Base-by-base conservation (phyloP, 2,113 vertebrate species). In the Coturnix japonica region DNA sequence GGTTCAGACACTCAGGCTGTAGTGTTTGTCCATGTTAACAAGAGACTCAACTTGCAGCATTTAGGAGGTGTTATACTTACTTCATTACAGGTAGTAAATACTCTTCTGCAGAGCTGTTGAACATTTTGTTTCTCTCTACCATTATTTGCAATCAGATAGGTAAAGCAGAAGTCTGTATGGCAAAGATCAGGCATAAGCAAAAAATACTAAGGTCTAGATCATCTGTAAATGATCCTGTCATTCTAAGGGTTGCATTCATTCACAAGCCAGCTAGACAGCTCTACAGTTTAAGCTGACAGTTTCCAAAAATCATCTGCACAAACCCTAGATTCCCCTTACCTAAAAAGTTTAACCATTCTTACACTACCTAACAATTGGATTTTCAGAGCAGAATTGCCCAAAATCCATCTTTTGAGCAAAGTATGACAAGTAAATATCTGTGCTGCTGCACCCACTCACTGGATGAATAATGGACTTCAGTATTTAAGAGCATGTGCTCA, bases 391-490 rank as follows among this genome's bases (percentile, higher is more conserved):
- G 46, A 23, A 13, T 90, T 84, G 73, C 49, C 77, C 33, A 41
- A 94, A 91, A 94, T 28, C 31, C 57, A 25, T 22, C 57, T 84
- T 86, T 69, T 78, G 61, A 73, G 44, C 72, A 86, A 95, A 95
- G 82, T 33, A 47, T 84, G 63, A 81, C 28, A 41, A 33, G 73
- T 39, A 89, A 82, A 35, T 69, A 61, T 83, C 44, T 90, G 74
- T 84, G 31, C 86, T 84, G 31, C 86, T 91, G 75, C 90, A 81
- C 44, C 61, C 49, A 65, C 39, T 43, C 67, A 46, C 35, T 61
- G 15, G 47, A 74, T 93, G 53, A 91, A 94, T 71, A 91, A 69
- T 73, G 44, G 43, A 76, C 39, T 15, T 86, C 65, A 79, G 74
- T 51, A 90, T 90, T 84, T 54, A 81, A 59, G 23, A 84, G 16